Evolutionary conservation across 2,113 vertebrate genomes (phyloP), one percentile per base, ranked within the genome.

Genomic region (Nyctibius bracteatus): DNA sequence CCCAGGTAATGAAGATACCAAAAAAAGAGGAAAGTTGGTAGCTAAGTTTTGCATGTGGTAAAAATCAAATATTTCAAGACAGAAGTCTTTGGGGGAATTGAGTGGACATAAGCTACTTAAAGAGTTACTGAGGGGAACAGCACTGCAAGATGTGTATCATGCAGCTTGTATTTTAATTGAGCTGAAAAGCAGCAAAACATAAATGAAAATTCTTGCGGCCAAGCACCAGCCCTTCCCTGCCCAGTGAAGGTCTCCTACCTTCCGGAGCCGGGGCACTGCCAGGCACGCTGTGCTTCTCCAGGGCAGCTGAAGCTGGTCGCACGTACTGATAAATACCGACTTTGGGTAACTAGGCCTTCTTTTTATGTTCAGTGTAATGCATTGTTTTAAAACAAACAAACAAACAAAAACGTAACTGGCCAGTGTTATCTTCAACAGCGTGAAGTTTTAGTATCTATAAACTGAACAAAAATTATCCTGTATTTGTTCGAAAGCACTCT

Each of bases 261-360:
- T 62, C 30, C 1, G 0, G 27, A 21, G 11, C 24, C 5, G 0
- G 24, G 16, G n/a, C n/a, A n/a, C n/a, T n/a, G n/a, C n/a, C n/a
- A 14, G 31, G 16, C 10, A 49, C 28, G 19, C 21, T 1, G 1
- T n/a, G 5, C 49, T 59, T 25, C 54, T 61, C 37, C 58, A 28
- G 10, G 9, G 62, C 43, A 71, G 27, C 37, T 49, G 54, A 46
- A 49, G 61, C 46, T n/a, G 18, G 28, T 27, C 49, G 24, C 44
- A 21, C 1, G 0, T 10, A 17, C 31, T 14, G 43, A 28, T 3
- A 20, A 55, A 47, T 3, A 72, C 4, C 0, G 10, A 21, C 21
- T 58, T 1, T 2, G 44, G 10, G 9, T 18, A 62, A 63, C 49
- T 27, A 46, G 39, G 6, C 20, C 37, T 59, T 16, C 20, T 37